These are phyloP conservation scores for Dyspetes luteomarginatus DNA, from an alignment of 2,888 invertebrate genomes.

Conservation along the genomic window DNA sequence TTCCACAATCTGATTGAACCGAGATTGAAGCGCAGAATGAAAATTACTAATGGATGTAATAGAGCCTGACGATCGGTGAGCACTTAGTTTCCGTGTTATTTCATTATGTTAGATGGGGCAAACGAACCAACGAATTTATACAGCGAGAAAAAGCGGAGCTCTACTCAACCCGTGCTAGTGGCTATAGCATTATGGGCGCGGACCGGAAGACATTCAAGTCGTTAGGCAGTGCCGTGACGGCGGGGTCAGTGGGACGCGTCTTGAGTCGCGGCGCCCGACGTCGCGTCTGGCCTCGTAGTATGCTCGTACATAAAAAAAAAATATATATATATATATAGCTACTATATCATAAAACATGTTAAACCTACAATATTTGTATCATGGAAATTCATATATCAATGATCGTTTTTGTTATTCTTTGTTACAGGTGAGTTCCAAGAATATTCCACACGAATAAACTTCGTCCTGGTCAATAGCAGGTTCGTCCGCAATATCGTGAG, in stretches of 20 bases:
- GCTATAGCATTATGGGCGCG: constrained; percentile 58
- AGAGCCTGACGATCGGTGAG: constrained; percentile 66
- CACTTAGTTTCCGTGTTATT: constrained; percentile 72
- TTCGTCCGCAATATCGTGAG: constrained; percentile 1
- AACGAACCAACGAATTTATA: constrained; percentile 23
- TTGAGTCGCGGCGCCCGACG: constrained; percentile 43
- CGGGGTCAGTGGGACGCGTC: constrained; percentile 64
- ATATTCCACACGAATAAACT: neutral
- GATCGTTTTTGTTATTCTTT: constrained; percentile 65
- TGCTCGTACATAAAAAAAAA: constrained; percentile 13
- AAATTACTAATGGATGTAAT: constrained; percentile 65
- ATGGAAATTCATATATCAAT: constrained; percentile 50
- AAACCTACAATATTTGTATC: neutral
- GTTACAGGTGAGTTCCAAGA: constrained; percentile 72
- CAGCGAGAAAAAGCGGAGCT: neutral
- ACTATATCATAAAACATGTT: constrained; percentile 4
- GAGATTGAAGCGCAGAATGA: constrained; percentile 41
- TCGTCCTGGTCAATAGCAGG: neutral
- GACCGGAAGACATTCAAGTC: constrained; percentile 65
- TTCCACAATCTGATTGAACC: constrained; percentile 11
- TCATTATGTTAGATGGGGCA: constrained; percentile 66
- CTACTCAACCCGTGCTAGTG: constrained; percentile 59
- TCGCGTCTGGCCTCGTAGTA: constrained; percentile 42
- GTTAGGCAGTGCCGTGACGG: constrained; percentile 48
- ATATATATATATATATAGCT: no score